Base-by-base conservation (phyloP, 1,140 invertebrate genomes). In the Zaprionus tsacasi region DNA sequence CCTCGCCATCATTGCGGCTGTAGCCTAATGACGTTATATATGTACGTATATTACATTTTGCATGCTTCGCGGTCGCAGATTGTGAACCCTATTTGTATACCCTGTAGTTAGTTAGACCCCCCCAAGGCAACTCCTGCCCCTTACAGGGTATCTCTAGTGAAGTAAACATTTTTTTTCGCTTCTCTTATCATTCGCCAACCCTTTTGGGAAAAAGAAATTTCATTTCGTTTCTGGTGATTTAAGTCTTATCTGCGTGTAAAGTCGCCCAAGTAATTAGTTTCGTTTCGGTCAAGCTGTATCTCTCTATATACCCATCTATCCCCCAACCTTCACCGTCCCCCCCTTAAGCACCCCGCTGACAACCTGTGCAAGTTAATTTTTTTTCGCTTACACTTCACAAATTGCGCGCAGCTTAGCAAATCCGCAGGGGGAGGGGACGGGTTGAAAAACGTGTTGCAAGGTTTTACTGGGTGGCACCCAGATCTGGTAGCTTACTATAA, bases 241-340 rank as follows among this genome's bases (percentile, higher is more conserved):
- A 76, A 87, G 83, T 76, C 80, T 89, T 88, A 89, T 88, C 83
- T 83, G 57, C 80, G 83, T 88, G 83, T 78, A 88, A 88, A 89
- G 74, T 78, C 85, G 68, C 61, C 68, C 81, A 55, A 60, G 85
- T 89, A 88, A 88, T 88, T 88, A 88, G 83, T 88, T 88, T 83
- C 68, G 71, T 83, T 75, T 65, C 30, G 68, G 68, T 48, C 68
- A 79, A 67, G 38, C 61, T 59, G 67, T 59, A 70, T 50, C 27
- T 65, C 35, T 40, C 10, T 40, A 66, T 57, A 48, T 35, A 11
- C 33, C 61, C 35, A 8, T 4, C 35, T n/a, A 21, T 8, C 12
- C 27, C 27, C 1, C 0, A 30, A 30, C 15, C 40, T n/a, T 3
- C 15, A 2, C 36, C 25, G 0, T 8, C 38, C 17, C n/a, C 2